phyloP scores from a whole-genome alignment of 2,888 invertebrate genomes.

The Eumerus sabulonum region DNA sequence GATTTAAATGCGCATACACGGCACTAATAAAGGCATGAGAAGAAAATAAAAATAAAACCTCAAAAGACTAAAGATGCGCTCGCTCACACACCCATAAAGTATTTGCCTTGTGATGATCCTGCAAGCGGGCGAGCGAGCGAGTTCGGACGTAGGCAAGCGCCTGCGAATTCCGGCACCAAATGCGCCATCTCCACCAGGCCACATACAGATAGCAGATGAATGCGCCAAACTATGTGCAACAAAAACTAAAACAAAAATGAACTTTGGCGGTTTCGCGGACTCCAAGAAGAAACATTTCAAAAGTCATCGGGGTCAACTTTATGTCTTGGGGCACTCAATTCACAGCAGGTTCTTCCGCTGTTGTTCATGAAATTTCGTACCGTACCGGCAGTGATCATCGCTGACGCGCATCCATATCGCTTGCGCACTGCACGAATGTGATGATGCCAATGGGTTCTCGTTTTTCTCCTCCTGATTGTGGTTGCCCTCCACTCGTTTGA shows the following conservation, averaged over 20 bases:
- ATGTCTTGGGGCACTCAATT: conserved; percentile 68
- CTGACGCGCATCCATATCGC: conserved; percentile 61
- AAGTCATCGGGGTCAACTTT: conserved; percentile 68
- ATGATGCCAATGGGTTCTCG: conserved; percentile 46
- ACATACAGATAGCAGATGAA: conserved; percentile 66
- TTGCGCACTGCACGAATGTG: conserved; percentile 52
- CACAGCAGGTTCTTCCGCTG: conserved; percentile 69
- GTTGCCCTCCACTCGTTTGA: not conserved
- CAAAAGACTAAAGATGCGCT: no score
- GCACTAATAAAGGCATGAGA: conserved; percentile 3
- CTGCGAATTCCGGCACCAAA: no score
- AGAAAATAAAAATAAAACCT: not conserved
- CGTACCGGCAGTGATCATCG: conserved; percentile 24
- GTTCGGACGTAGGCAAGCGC: conserved; percentile 5
- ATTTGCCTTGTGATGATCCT: no score
- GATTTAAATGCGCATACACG: conserved; percentile 33
- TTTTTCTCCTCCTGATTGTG: conserved; percentile 16
- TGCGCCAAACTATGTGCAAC: conserved; percentile 52
- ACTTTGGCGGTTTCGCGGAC: conserved; percentile 65
- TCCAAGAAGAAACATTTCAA: conserved; percentile 67
- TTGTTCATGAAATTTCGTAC: conserved; percentile 53
- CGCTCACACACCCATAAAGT: no score
- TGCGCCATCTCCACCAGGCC: conserved; percentile 16
- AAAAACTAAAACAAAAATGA: conserved; percentile 35
- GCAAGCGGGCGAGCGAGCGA: no score